Evolutionary conservation across 2,888 invertebrate genomes (phyloP).

Genomic region (Camptogramma bilineatum): DNA sequence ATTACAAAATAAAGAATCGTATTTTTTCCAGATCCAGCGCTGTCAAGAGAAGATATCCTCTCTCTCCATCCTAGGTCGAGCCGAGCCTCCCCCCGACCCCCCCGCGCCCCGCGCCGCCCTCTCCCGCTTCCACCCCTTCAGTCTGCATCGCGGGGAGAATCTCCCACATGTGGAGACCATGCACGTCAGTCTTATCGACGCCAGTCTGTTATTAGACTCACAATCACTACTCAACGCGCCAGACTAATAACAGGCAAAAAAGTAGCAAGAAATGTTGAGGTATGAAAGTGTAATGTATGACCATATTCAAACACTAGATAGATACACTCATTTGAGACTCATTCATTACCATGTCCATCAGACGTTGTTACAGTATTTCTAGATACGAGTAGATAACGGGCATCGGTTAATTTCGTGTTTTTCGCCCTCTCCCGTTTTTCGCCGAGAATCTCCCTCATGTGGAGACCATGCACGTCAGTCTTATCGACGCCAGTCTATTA

Average conservation of each 20-base stretch:
- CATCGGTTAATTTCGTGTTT: too few species aligned
- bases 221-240: slow-evolving; percentile 89
- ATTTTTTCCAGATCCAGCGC: slow-evolving; percentile 64
- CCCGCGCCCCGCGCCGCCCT: slow-evolving; percentile 48
- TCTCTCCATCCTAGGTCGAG: slow-evolving; percentile 65
- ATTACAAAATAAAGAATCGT: background rate
- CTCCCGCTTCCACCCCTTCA: slow-evolving; percentile 79
- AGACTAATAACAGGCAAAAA: too few species aligned
- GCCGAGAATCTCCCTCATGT: slow-evolving; percentile 50
- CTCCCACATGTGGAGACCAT: slow-evolving; percentile 62
- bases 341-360: too few species aligned
- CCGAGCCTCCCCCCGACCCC: slow-evolving; percentile 35
- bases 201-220: slow-evolving; percentile 87
- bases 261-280: too few species aligned
- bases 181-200: slow-evolving; percentile 87
- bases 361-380: too few species aligned
- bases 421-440: slow-evolving; percentile 70
- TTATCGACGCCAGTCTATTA: slow-evolving; percentile 86
- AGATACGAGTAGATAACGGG: too few species aligned
- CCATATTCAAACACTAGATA: too few species aligned
- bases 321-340: too few species aligned
- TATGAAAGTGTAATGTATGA: too few species aligned
- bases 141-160: slow-evolving; percentile 53
- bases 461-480: slow-evolving; percentile 84
- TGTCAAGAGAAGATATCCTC: slow-evolving; percentile 69